These are phyloP conservation scores for Parus major DNA, from an alignment of 2,113 vertebrate species.

Conservation along the genomic window DNA sequence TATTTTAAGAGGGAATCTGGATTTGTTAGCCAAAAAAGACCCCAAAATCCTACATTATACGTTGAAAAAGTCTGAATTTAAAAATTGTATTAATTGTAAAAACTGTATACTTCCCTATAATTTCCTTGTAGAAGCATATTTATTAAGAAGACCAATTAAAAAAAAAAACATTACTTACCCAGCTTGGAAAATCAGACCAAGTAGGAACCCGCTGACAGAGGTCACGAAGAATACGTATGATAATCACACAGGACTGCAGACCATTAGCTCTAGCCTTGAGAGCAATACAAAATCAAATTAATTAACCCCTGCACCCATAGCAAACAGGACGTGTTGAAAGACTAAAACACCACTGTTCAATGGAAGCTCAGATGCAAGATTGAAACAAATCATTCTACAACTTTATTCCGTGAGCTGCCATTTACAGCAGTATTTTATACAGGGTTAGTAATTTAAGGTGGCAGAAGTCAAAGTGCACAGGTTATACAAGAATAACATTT, in stretches of 20 bases:
- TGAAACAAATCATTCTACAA: conserved; percentile 71
- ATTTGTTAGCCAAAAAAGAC: accelerated
- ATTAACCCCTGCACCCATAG: conserved; percentile 67
- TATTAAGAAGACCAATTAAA: background rate
- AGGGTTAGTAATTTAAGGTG: conserved; percentile 86
- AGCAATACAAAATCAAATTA: conserved; percentile 87
- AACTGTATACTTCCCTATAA: background rate
- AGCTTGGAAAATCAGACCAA: conserved; percentile 96
- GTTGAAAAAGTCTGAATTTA: background rate
- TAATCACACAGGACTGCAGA: conserved; percentile 97
- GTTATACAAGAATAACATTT: conserved; percentile 88
- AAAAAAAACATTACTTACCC: conserved; percentile 82
- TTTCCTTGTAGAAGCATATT: background rate
- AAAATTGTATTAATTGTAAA: background rate
- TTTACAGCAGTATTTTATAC: conserved; percentile 96
- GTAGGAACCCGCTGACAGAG: conserved; percentile 96
- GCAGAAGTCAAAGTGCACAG: conserved; percentile 91
- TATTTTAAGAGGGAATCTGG: background rate
- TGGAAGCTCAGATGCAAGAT: conserved; percentile 88
- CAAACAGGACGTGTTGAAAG: conserved; percentile 77
- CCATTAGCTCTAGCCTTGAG: conserved; percentile 99
- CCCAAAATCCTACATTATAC: accelerated
- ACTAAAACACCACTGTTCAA: conserved; percentile 95
- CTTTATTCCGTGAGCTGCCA: conserved; percentile 85
- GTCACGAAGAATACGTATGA: conserved; percentile 97